phyloP scores from a whole-genome alignment of 2,113 vertebrate genomes.

The Phalacrocorax pelagicus region DNA sequence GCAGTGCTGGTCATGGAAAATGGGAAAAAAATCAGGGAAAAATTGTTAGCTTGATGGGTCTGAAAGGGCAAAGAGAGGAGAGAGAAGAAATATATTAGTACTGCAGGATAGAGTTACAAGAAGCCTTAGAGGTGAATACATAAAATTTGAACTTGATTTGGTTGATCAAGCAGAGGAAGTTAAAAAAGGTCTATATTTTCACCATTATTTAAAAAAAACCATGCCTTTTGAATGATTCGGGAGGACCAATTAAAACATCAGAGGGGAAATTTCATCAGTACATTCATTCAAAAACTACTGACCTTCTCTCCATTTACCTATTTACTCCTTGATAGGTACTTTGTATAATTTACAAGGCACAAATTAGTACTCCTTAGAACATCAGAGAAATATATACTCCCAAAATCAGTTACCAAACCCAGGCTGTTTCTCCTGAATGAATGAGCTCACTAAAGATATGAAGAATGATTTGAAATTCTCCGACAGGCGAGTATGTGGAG shows the following conservation, averaged over 20 bases:
- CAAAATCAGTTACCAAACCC: not conserved
- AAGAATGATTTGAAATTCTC: conserved; percentile 27
- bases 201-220: not conserved
- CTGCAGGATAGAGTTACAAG: not conserved
- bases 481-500: not conserved
- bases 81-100: not conserved
- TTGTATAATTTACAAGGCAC: conserved; percentile 7
- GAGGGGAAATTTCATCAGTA: not conserved
- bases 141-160: not conserved
- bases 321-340: not conserved
- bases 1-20: not conserved
- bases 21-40: not conserved
- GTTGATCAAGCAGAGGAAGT: not conserved
- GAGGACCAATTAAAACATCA: not conserved
- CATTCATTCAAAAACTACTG: not conserved
- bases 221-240: not conserved
- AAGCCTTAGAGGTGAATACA: not conserved
- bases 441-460: conserved; percentile 21
- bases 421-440: not conserved
- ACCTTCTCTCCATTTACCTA: not conserved
- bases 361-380: not conserved
- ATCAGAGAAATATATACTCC: not conserved
- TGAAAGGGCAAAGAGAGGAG: not conserved
- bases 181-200: not conserved
- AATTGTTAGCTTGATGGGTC: not conserved